A percentile compares a stretch with the other conserved stretches of the same genome.
Evolutionary conservation across 2,888 invertebrate genomes (phyloP).

Genomic region (Limnephilus marmoratus): DNA sequence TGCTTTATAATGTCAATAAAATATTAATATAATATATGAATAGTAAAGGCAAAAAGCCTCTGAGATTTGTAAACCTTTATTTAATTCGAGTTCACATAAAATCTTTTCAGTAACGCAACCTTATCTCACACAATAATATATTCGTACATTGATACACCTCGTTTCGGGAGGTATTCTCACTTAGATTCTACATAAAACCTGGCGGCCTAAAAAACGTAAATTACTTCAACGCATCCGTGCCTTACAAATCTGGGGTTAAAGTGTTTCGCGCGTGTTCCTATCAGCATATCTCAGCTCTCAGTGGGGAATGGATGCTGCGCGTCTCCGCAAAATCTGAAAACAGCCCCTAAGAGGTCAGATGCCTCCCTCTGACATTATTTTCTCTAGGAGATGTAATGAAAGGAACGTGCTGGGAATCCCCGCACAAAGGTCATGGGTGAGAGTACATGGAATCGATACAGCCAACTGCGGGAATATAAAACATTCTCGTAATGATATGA

Average conservation of each 20-base stretch:
- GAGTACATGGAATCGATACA: constrained; percentile 47
- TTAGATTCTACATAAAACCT: neutral
- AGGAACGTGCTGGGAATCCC: constrained; percentile 59
- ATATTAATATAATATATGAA: no score
- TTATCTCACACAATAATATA: neutral
- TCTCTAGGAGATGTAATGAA: constrained; percentile 60
- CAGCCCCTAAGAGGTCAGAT: constrained; percentile 36
- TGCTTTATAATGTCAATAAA: no score
- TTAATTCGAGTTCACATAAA: neutral
- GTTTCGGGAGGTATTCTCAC: neutral
- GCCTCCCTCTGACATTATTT: constrained; percentile 31
- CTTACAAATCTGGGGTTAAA: constrained; percentile 42
- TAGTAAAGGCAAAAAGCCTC: no score
- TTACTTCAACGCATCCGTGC: constrained; percentile 12
- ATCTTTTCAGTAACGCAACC: neutral
- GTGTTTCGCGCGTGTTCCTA: constrained; percentile 48
- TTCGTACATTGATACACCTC: neutral
- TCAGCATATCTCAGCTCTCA: constrained; percentile 40
- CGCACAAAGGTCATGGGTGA: constrained; percentile 59
- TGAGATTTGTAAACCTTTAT: neutral
- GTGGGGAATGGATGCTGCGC: neutral
- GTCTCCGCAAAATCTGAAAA: neutral
- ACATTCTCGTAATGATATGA: constrained; percentile 29
- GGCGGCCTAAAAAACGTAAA: constrained; percentile 17
- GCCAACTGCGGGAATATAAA: constrained; percentile 44